phyloP scores from a whole-genome alignment of 1,140 invertebrate species.

The Aphidius ervi region DNA sequence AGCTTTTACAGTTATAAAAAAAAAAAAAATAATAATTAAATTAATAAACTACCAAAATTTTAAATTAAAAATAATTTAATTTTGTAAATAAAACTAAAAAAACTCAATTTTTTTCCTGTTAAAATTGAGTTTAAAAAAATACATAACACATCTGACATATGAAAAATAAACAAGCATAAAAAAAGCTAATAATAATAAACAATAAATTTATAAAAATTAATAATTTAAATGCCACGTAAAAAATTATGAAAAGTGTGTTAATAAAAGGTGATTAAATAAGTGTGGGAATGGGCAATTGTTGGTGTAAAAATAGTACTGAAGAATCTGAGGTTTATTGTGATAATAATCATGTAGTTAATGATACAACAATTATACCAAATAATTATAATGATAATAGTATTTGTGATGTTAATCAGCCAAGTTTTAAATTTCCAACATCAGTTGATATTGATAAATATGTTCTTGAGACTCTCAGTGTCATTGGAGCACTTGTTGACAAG shows the following conservation, averaged over 20 bases:
- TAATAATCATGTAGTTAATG: slow-evolving; percentile 39
- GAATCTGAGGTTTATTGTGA: slow-evolving; percentile 44
- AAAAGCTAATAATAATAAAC: too few relatives aligned
- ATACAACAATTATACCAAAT: slow-evolving; percentile 42
- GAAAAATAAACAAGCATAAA: too few relatives aligned
- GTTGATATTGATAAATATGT: slow-evolving; percentile 67
- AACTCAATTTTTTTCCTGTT: too few relatives aligned
- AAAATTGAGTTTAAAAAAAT: too few relatives aligned
- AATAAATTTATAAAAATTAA: too few relatives aligned
- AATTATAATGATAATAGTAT: slow-evolving; percentile 29
- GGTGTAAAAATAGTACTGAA: slow-evolving; percentile 58
- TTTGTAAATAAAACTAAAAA: too few relatives aligned
- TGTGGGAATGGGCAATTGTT: slow-evolving; percentile 61
- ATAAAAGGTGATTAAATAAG: slow-evolving; percentile 14
- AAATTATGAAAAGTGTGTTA: slow-evolving; percentile 14
- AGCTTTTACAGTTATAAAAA: too few relatives aligned
- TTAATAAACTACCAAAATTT: too few relatives aligned
- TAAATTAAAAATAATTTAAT: too few relatives aligned
- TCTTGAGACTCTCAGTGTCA: slow-evolving; percentile 73
- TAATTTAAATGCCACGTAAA: slow-evolving; percentile 20
- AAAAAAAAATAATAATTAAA: too few relatives aligned
- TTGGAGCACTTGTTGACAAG: slow-evolving; percentile 81
- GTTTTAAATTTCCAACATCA: slow-evolving; percentile 48
- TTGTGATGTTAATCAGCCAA: slow-evolving; percentile 28
- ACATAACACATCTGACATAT: too few relatives aligned